Base-by-base conservation (phyloP, 37 sponge, comb jelly and placozoan genomes). In the Spongilla lacustris region DNA sequence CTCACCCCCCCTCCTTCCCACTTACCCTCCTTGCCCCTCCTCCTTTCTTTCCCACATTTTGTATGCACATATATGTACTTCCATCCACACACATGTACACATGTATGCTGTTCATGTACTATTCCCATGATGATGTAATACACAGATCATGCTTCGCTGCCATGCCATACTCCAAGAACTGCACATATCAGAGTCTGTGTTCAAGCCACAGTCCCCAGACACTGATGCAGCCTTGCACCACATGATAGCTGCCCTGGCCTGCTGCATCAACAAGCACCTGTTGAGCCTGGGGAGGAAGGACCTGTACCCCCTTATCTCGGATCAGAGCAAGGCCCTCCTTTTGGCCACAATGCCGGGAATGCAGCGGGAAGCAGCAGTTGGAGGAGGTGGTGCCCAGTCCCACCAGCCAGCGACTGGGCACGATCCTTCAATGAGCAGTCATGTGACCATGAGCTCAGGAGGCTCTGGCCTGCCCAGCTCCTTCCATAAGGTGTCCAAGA, bases 221-320 rank as follows among this genome's bases (percentile, higher is more conserved):
- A 69, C 32, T 28, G 49, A 68, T 1, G 19, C 81, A 36, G 68
- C 79, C 75, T 17, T 93, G 8, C 96, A 96, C 70, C 96, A 96
- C 94, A 93, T 93, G 88, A 74, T 93, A 49, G 94, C 94, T 41
- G 89, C 82, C 33, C 84, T 84, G 1, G 76, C 81, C 25, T 89
- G 81, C 86, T 66, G 84, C 34, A 38, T 91, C 8, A 77, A 78
- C 67, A 93, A 91, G 85, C 28, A 46, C 24, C 66, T 78, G 49
- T 36, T 78, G 78, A 41, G n/a, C 14, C 75, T 29, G 50, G 25
- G 49, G 26, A 33, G 84, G 78, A 79, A 23, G 27, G 26, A 75
- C 30, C 85, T 89, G 30, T 79, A 80, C 41, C 75, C 85, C 4
- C 27, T 48, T 19, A 21, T 84, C 30, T 1, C 81, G n/a, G 75